Evolutionary conservation across 2,113 vertebrate species (phyloP), one percentile per base, ranked within the genome.

Genomic region (Xiphophorus couchianus): DNA sequence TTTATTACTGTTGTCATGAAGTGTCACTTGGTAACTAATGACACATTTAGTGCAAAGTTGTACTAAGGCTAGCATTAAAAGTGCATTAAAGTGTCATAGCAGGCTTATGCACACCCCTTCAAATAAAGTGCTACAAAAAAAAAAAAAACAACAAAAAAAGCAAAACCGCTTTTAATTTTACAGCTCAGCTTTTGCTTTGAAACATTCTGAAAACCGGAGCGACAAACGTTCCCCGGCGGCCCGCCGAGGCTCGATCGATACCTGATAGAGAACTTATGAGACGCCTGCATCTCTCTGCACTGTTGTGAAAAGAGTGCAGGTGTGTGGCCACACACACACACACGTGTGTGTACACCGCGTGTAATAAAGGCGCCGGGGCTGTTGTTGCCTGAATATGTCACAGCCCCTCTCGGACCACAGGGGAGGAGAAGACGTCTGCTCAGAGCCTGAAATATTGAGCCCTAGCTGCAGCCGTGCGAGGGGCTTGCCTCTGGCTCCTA

Each of bases 381-480:
- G 74, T 37, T 84, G 74, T 84, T 73, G 76, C 70, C 77, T 84
- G 82, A 77, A 78, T 86, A 86, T 89, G 74, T 93, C 85, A 90
- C 89, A 87, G 88, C 62, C 76, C 82, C 72, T 88, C 78, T 80
- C 29, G 83, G 86, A 89, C 90, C 84, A 87, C 79, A 83, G 73
- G 85, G 84, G 83, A 82, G 66, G 72, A 73, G 62, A 71, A 73
- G 76, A 78, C 31, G 69, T 44, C 77, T 80, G 86, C 83, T 90
- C 86, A 69, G 80, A 89, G 90, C 75, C 73, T 88, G 89, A 92
- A 84, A 88, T 91, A 91, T 90, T 86, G 86, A 83, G 87, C 78
- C 78, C 68, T 39, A 42, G 81, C 69, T 25, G 71, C 77, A 77
- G 77, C 76, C 80, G 11, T 83, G 89, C 62, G 84, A 77, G 81